Evolutionary conservation across 2,113 vertebrate species (phyloP).

Genomic region (Trematocara zebra): DNA sequence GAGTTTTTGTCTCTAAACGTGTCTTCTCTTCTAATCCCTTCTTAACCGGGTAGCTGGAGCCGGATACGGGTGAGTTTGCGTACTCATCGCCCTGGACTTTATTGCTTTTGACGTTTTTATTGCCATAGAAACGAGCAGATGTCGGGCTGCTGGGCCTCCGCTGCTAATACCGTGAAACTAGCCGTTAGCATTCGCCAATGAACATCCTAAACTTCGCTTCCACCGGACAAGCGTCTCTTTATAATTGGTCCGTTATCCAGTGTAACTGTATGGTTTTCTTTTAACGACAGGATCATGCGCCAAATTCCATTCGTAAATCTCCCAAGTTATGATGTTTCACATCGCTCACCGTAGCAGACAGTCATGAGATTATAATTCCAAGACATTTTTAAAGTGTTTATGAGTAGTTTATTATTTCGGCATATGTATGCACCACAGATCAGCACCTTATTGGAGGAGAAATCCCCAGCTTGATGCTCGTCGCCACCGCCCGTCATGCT

Average conservation of each 20-base stretch:
- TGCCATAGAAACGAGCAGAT: constrained; percentile 2
- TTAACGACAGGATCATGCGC: rapidly evolving
- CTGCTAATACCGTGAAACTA: constrained; percentile 2
- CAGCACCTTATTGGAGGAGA: neutral
- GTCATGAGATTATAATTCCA: rapidly evolving
- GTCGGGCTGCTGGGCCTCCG: constrained; percentile 41
- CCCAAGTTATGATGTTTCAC: rapidly evolving
- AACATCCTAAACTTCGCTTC: neutral
- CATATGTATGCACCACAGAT: neutral
- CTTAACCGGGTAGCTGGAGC: neutral
- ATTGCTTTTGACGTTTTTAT: rapidly evolving
- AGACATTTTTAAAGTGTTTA: rapidly evolving
- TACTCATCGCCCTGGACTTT: rapidly evolving
- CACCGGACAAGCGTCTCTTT: rapidly evolving
- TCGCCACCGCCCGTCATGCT: constrained; percentile 17
- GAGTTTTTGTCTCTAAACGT: neutral
- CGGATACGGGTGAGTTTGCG: constrained; percentile 13
- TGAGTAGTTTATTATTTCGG: neutral
- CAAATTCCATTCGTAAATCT: neutral
- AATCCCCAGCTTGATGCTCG: neutral
- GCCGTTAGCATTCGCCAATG: neutral
- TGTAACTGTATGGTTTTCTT: rapidly evolving
- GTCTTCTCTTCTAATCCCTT: neutral
- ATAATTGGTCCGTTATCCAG: rapidly evolving
- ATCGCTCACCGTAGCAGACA: rapidly evolving